phyloP scores from a whole-genome alignment of 2,113 vertebrate genomes.

The Orycteropus afer region DNA sequence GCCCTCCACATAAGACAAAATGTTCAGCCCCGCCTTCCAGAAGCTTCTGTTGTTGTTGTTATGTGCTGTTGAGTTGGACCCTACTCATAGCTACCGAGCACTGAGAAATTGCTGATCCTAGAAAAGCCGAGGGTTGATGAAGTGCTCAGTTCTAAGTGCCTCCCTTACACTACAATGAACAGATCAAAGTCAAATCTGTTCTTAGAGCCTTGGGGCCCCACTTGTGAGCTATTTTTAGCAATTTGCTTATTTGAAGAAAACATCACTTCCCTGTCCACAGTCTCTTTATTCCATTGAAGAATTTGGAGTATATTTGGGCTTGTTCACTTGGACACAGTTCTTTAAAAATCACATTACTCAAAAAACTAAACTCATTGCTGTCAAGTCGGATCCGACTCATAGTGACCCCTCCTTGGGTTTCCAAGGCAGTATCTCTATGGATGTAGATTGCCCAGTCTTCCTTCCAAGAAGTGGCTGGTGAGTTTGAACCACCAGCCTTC shows the following conservation, averaged over 20 bases:
- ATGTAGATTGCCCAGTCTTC: no score
- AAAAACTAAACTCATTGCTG: no score
- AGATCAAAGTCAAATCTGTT: background rate
- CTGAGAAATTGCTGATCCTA: background rate
- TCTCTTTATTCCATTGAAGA: background rate
- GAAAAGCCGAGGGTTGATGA: background rate
- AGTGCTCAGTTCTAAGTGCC: background rate
- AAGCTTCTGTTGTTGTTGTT: no score
- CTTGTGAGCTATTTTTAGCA: conserved; percentile 18
- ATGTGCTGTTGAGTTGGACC: no score
- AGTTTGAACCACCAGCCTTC: no score
- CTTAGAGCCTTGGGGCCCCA: background rate
- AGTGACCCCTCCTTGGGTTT: no score
- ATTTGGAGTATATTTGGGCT: background rate
- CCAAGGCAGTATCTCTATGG: no score
- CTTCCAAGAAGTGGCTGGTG: no score
- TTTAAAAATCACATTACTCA: background rate
- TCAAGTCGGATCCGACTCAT: no score
- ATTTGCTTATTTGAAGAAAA: conserved; percentile 40
- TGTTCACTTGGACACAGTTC: background rate
- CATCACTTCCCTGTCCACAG: background rate
- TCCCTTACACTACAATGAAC: conserved; percentile 36
- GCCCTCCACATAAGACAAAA: background rate
- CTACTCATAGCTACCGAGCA: no score
- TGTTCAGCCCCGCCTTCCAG: background rate